Evolutionary conservation across 1,140 invertebrate species (phyloP).

Genomic region (Agraylea sexmaculata): DNA sequence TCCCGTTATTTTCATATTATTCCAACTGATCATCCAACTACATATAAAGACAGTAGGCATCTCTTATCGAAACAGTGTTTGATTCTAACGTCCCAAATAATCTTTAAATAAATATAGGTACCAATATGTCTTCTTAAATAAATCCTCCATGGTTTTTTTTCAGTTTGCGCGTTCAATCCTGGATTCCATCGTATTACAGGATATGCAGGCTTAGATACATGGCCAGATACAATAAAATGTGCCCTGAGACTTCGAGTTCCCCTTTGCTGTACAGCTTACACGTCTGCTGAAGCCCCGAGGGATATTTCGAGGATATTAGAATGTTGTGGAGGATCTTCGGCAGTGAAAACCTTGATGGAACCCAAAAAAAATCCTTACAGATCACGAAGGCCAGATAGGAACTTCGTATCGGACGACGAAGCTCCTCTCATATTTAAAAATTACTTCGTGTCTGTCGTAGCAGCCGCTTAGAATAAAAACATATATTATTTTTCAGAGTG

Average conservation of each 20-base stretch:
- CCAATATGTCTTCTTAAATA: too few relatives aligned
- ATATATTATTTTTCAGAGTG: slow-evolving; percentile 17
- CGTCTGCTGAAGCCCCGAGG: slow-evolving; percentile 46
- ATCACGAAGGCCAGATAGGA: slow-evolving; percentile 55
- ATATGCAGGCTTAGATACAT: slow-evolving; percentile 48
- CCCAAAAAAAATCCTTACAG: slow-evolving; percentile 49
- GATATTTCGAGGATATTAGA: slow-evolving; percentile 43
- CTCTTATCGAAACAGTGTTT: too few relatives aligned
- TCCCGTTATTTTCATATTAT: too few relatives aligned
- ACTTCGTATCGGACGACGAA: slow-evolving; percentile 59
- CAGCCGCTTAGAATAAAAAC: not conserved
- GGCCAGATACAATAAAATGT: slow-evolving; percentile 48
- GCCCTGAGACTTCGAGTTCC: slow-evolving; percentile 41
- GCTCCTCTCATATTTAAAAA: slow-evolving; percentile 61
- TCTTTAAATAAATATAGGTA: too few relatives aligned
- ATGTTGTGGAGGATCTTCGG: slow-evolving; percentile 24
- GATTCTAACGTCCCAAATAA: too few relatives aligned
- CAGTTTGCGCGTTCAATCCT: slow-evolving; percentile 59
- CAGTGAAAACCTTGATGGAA: slow-evolving; percentile 35
- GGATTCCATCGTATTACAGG: slow-evolving; percentile 53
- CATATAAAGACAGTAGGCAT: too few relatives aligned
- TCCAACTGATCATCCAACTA: too few relatives aligned
- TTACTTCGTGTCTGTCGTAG: slow-evolving; percentile 44
- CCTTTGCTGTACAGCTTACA: slow-evolving; percentile 53
- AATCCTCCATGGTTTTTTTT: too few relatives aligned